These are phyloP conservation scores for Scotopteryx bipunctaria DNA, from an alignment of 2,888 invertebrate species.

Conservation along the genomic window DNA sequence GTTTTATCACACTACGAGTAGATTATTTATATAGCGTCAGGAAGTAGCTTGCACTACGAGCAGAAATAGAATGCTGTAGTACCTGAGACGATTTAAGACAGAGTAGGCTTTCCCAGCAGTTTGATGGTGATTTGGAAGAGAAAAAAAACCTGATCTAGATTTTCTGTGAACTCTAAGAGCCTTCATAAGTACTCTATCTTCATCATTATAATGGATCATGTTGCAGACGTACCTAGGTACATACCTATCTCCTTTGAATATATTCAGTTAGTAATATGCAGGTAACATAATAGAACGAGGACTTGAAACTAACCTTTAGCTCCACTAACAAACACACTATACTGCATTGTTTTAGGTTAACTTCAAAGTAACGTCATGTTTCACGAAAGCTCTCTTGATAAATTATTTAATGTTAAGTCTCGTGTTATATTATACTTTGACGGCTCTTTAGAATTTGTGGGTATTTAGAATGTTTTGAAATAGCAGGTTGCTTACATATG, in stretches of 20 bases:
- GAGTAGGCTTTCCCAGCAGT: no score
- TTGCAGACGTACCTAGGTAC: not conserved
- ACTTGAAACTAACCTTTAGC: not conserved
- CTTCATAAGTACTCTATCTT: no score
- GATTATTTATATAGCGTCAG: no score
- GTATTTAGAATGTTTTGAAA: not conserved
- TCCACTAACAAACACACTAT: not conserved
- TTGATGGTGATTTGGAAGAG: no score
- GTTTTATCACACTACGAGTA: no score
- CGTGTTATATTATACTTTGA: constrained; percentile 2
- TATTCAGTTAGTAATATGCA: no score
- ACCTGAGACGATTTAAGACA: no score
- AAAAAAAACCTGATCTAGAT: no score
- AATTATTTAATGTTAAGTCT: constrained; percentile 13
- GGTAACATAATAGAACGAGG: not conserved
- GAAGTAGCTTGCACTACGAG: no score
- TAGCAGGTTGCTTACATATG: no score
- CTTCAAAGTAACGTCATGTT: constrained; percentile 12
- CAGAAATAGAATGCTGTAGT: no score
- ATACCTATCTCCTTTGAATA: no score
- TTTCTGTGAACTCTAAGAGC: not conserved
- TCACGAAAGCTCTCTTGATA: constrained; percentile 13
- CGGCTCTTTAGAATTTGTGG: not conserved
- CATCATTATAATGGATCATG: not conserved
- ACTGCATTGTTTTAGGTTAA: constrained; percentile 12